Evolutionary conservation across 2,888 invertebrate species (phyloP), one percentile per base, ranked within the genome.

Genomic region (Miltochrista miniata): DNA sequence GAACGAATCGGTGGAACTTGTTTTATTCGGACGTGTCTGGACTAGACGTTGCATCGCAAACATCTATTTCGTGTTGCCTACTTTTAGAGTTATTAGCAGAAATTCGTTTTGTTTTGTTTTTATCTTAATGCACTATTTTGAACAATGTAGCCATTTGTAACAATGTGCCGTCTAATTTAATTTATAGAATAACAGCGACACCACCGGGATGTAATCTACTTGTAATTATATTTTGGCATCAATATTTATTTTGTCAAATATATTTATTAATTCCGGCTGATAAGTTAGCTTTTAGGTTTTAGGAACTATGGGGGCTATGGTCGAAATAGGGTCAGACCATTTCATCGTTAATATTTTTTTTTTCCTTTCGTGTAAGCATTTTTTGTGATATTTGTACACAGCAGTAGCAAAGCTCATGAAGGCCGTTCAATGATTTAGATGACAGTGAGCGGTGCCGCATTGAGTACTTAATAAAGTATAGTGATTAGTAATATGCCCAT

Each of bases 1-100:
- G 86, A 90, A 88, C 88, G 87, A 88, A 89, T 89, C 86, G 80
- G 78, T 68, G 68, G 79, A 87, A 88, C 87, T 85, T 79, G 87
- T 85, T 87, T 77, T 81, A 69, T 75, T 75, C 66, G 81, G 81
- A 87, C 87, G 86, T 84, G 85, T 85, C 84, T 82, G 75, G 65
- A 68, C 70, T 73, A 77, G 76, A 76, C 76, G 77, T 76, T 80
- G 76, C 83, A 85, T 85, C 81, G 75, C 77, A 76, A 83, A 79
- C 83, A 81, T 83, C 79, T 75, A 81, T 85, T 85, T 81, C 74
- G 72, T 72, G 73, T 81, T 76, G 73, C 70, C 75, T 65, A 73
- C 72, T 75, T 71, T 62, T 61, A 52, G 52, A 61, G 60, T 60
- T 66, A 68, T 63, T 64, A 63, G 59, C 72, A 54, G 59, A 64